Conservation (phyloP, 2,888 invertebrate species). For the Ophonus ardosiacus region DNA sequence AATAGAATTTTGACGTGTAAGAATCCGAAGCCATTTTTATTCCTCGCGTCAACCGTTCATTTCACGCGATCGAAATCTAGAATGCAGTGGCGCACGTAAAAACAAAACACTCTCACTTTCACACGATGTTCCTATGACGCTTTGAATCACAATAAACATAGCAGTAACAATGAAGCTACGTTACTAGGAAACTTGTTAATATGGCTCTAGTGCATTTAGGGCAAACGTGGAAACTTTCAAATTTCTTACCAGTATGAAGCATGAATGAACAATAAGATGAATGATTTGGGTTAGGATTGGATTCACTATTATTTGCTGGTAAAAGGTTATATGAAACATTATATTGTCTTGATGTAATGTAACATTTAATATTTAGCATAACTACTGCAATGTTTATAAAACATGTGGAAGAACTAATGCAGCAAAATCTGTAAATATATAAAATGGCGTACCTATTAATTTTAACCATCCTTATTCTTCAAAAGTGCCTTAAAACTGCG, state of each 20-base stretch:
- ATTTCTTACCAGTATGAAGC: slow-evolving; percentile 45
- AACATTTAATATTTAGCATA: not conserved
- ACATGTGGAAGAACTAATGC: too few species aligned
- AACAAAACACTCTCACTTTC: slow-evolving; percentile 58
- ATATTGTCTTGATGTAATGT: not conserved
- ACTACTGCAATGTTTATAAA: too few species aligned
- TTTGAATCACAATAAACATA: slow-evolving; percentile 1
- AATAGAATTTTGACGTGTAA: slow-evolving; percentile 18
- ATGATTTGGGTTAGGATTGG: not conserved
- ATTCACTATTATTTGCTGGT: not conserved
- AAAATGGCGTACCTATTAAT: too few species aligned
- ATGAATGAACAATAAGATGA: slow-evolving; percentile 26
- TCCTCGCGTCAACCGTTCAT: slow-evolving; percentile 10
- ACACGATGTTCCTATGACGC: slow-evolving; percentile 25
- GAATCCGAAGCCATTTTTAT: slow-evolving; percentile 30
- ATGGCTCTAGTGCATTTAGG: slow-evolving; percentile 31
- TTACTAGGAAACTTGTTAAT: slow-evolving; percentile 37
- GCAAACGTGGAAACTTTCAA: slow-evolving; percentile 45
- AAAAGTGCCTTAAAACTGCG: too few species aligned
- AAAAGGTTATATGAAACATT: not conserved
- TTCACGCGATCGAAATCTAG: slow-evolving; percentile 44
- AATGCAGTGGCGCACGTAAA: slow-evolving; percentile 30
- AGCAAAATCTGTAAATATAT: too few species aligned
- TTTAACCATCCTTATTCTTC: too few species aligned
- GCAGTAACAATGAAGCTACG: slow-evolving; percentile 18